Evolutionary conservation across 2,113 vertebrate genomes (phyloP), one percentile per base, ranked within the genome.

Genomic region (Noctilio leporinus): DNA sequence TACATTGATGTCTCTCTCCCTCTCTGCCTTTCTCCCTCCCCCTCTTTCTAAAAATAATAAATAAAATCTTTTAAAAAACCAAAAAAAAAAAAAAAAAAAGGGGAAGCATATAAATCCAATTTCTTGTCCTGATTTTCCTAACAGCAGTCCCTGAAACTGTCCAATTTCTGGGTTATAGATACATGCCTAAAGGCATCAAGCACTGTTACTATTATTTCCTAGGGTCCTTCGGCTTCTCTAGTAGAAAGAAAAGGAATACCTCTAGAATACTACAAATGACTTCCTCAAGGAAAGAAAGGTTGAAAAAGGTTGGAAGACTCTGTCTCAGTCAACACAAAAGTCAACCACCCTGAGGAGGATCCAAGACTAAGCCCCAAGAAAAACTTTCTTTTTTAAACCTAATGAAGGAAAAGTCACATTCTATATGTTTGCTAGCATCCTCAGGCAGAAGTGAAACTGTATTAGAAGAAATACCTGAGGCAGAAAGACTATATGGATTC

Each of bases 211-310:
- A 10, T 64, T 87, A 90, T 55, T 78, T 94, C 38, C 73, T 40
- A 84, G 43, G 43, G 49, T 91, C 53, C 70, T 94, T 92, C 53
- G 57, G 45, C 59, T 30, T 92, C 40, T 69, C 85, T 28, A 82
- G 17, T 35, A 93, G 38, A 91, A 93, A 84, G 55, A 62, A 95
- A 86, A 70, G 77, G 16, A 91, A 43, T 38, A 65, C 43, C 38
- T 92, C 69, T 73, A 45, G 51, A 89, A 59, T 91, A 57, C 76
- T 64, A 93, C 17, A 95, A 87, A 94, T 64, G 10, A 86, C 72
- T 73, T 94, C 69, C 49, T 88, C 77, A 85, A 93, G 53, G 47
- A 89, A 84, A n/a, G 30, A 84, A 72, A 89, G 76, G 49, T 4
- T 89, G 40, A 83, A 93, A 12, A 65, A 86, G 43, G 16, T 53